Conservation (phyloP, 2,113 vertebrate species). For the Cricetomys ansorgei region DNA sequence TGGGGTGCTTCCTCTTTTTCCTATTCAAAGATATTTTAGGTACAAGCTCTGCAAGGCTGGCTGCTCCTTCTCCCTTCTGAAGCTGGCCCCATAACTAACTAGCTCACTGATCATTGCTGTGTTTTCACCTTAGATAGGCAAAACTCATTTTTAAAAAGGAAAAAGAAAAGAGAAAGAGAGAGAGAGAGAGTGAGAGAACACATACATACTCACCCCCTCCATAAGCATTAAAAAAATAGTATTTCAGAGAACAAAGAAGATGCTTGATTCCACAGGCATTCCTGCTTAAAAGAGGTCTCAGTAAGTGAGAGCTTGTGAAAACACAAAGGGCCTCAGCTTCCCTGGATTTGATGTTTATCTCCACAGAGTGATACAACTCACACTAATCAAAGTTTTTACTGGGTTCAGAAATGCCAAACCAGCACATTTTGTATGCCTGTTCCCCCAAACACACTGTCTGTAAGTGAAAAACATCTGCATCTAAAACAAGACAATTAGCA, state of each 20-base stretch:
- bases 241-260: conserved; percentile 79
- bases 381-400: conserved; percentile 84
- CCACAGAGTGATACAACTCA: conserved; percentile 72
- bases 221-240: conserved; percentile 64
- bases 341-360: conserved; percentile 81
- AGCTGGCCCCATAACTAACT: not conserved
- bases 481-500: conserved; percentile 88
- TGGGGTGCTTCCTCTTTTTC: not conserved
- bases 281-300: conserved; percentile 71
- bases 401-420: conserved; percentile 87
- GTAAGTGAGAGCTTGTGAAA: conserved; percentile 55
- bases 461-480: conserved; percentile 90
- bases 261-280: conserved; percentile 43
- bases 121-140: conserved; percentile 70
- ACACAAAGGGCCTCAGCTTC: conserved; percentile 68
- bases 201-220: conserved; percentile 6
- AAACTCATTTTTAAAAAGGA: conserved; percentile 40
- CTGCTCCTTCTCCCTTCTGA: conserved; percentile 47
- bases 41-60: not conserved
- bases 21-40: conserved; percentile 38
- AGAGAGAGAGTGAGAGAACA: not conserved
- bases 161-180: not conserved
- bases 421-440: conserved; percentile 85
- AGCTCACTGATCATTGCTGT: conserved; percentile 62
- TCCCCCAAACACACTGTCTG: conserved; percentile 81